A percentile compares a stretch with the other conserved stretches of the same genome.
phyloP scores from a whole-genome alignment of 2,797 vertebrate species.

The Sitta carolinensis region DNA sequence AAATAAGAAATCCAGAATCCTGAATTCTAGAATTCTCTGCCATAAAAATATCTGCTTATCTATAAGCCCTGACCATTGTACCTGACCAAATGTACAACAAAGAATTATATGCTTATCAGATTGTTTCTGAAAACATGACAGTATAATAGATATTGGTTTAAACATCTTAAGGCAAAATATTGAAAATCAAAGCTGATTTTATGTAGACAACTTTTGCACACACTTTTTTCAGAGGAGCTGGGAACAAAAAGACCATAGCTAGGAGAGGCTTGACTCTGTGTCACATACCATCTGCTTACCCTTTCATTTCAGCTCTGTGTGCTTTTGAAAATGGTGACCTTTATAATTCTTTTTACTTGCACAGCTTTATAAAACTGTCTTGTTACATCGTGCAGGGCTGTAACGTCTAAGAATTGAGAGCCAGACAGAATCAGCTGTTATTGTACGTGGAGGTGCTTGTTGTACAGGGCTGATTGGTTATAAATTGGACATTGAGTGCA shows the following conservation, averaged over 20 bases:
- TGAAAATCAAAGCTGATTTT: not conserved
- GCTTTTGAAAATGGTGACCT: conserved; percentile 22
- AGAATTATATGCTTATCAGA: not conserved
- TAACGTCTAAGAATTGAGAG: not conserved
- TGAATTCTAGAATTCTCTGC: not conserved
- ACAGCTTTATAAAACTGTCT: conserved; percentile 21
- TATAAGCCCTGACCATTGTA: not conserved
- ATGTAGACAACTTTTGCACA: not conserved
- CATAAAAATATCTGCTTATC: not conserved
- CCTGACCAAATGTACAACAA: not conserved
- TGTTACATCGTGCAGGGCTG: not conserved
- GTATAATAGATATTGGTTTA: not conserved
- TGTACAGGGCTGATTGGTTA: conserved; percentile 31
- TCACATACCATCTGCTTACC: conserved; percentile 1
- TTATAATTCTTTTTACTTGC: conserved; percentile 14
- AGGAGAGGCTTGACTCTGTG: not conserved
- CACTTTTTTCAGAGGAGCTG: not conserved
- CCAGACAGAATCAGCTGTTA: conserved; percentile 46
- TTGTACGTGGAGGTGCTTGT: conserved; percentile 23
- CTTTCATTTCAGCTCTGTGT: conserved; percentile 15
- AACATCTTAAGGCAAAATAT: not conserved
- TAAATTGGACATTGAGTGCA: conserved; percentile 43
- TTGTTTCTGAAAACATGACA: not conserved
- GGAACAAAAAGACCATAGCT: not conserved
- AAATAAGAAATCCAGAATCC: not conserved